Evolutionary conservation across 2,888 invertebrate genomes (phyloP), one percentile per base, ranked within the genome.

Genomic region (Physocephala rufipes): DNA sequence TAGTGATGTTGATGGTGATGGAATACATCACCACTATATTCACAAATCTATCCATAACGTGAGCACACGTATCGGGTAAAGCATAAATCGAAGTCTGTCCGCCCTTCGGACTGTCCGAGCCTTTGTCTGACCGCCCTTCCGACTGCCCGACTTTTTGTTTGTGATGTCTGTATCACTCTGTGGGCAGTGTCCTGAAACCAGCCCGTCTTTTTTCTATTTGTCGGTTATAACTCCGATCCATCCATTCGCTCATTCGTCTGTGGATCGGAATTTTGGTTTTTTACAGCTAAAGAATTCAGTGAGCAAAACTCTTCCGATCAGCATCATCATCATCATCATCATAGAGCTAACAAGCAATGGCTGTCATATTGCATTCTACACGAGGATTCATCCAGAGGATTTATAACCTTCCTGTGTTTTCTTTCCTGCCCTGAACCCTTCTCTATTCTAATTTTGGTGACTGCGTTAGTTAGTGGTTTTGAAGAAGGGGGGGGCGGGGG

Each of bases 11-110:
- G 55, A 55, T 45, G 61, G 68, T 68, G 68, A 68, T 68, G 68
- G 68, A 68, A 68, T 68, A 68, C 68, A 68, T 68, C 68, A 68
- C 61, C 68, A 68, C 59, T 30, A 61, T 30, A 19, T 19, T 61
- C 61, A 59, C 19, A 55, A 68, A 30, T 61, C 49, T 36, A 59
- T 68, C 47, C 68, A 68, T 68, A 68, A 68, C 68, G 16, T 51
- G 61, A 59, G 30, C 49, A 21, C 36, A 19, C 66, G 45, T 61
- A 59, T 59, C 68, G 43, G 59, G 51, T 19, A 5, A 16, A 36
- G 55, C 66, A 67, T 67, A 55, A 67, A 67, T 67, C 66, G 67
- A 70, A 73, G 9, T 36, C 4, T 7, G 36, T 36, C 36, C 9
- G 72, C 68, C 68, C 70, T 66, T 59, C 21, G 36, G 62, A 43